Evolutionary conservation across 2,797 vertebrate genomes (phyloP), one percentile per base, ranked within the genome.

Genomic region (Sebastes kiyomatsui): DNA sequence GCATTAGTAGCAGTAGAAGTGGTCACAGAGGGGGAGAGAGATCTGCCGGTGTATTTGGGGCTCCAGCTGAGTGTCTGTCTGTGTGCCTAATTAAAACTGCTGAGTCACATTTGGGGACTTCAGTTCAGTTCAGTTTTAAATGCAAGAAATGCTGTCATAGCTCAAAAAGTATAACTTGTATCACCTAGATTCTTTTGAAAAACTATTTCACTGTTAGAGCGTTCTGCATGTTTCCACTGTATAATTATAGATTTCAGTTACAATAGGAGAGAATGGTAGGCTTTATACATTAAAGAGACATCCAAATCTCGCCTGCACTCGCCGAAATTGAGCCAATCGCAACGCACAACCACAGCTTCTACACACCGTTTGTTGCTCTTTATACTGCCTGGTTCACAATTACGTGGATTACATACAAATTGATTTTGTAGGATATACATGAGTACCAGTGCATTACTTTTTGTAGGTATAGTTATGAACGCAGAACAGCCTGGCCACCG

Each of bases 81-180:
- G 71, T 77, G 77, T 61, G 67, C 27, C 83, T 87, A 78, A 89
- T 91, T 88, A 88, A 87, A 93, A 84, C 72, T 78, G 84, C 75
- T 78, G 66, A 87, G 77, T 84, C 79, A 87, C 67, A 87, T 85
- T 84, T 80, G 67, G 68, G n/a, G 74, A 70, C 60, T 62, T 70
- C 12, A 38, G 12, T 74, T 77, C 54, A 49, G 25, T 38, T 68
- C 4, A 68, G 16, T 38, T 68, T 4, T 75, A 42, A 80, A 60
- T 71, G 32, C 13, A 69, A 20, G 16, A 75, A 72, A 89, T 79
- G n/a, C 59, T 77, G 72, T 22, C 20, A 30, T 11, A 23, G 16
- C 59, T 77, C 20, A 28, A 67, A 61, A 55, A 69, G 16, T 68
- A 8, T 2, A 55, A 42, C 11, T 16, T 56, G 1, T 20, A 6